These are phyloP conservation scores for Hemistola chrysoprasaria DNA, from an alignment of 2,888 invertebrate genomes.

Conservation along the genomic window DNA sequence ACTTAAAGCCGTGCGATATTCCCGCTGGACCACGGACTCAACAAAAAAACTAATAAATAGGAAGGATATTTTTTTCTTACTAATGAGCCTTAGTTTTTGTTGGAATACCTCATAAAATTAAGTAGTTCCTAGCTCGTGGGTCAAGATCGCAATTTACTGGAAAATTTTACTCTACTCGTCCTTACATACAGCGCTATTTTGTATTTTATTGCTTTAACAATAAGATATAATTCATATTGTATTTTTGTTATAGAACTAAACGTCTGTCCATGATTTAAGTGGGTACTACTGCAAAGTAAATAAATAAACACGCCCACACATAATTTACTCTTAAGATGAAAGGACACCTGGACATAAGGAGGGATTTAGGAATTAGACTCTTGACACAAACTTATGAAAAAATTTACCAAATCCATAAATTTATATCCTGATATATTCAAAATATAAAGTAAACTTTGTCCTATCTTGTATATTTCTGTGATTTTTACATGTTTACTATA, in stretches of 20 bases:
- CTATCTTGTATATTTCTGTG: no score
- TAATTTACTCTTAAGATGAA: conserved; percentile 33
- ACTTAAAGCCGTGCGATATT: no score
- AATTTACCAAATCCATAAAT: no score
- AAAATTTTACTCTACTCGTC: conserved; percentile 35
- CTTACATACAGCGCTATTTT: conserved; percentile 25
- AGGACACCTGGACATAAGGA: no score
- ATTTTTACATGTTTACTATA: no score
- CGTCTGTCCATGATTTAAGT: conserved; percentile 34
- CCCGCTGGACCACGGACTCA: no score
- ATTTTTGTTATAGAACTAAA: conserved; percentile 23
- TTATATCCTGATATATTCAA: no score
- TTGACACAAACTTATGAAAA: no score
- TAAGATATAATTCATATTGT: conserved; percentile 27
- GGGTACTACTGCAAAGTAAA: conserved; percentile 39
- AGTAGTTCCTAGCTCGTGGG: conserved; percentile 40
- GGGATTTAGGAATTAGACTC: no score
- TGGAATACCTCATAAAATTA: conserved; percentile 9
- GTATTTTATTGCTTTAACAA: conserved; percentile 26
- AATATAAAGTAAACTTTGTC: no score
- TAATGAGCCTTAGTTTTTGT: conserved; percentile 1
- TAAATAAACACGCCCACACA: conserved; percentile 38
- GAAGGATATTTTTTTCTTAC: no score
- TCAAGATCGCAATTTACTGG: conserved; percentile 43
- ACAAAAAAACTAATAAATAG: no score